phyloP scores from a whole-genome alignment of 2,888 invertebrate genomes.

The Callimorpha dominula region DNA sequence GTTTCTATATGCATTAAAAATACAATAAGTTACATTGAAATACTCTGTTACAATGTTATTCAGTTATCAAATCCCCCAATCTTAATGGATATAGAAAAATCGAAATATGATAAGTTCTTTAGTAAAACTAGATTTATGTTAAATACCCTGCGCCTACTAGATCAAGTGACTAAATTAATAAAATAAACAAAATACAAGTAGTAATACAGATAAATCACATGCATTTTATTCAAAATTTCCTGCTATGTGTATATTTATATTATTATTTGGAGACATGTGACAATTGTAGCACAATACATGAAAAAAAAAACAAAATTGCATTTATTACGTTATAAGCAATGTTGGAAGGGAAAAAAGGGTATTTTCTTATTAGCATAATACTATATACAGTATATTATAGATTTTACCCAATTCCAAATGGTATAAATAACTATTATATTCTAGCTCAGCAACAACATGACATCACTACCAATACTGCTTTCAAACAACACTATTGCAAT shows the following conservation, averaged over 20 bases:
- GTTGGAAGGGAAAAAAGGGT: background rate
- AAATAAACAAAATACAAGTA: conserved; percentile 1
- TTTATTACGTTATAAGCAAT: no score
- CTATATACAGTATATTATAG: background rate
- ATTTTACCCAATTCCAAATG: background rate
- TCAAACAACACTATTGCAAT: conserved; percentile 7
- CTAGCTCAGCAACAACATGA: conserved; percentile 25
- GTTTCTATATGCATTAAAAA: no score
- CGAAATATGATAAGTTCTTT: background rate
- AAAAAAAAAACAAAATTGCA: background rate
- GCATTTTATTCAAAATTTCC: no score
- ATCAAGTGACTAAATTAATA: background rate
- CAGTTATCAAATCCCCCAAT: no score
- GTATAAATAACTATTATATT: background rate
- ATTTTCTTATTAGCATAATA: background rate
- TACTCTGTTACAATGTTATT: no score
- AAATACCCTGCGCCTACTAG: background rate
- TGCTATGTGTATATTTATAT: no score
- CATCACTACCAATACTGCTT: conserved; percentile 23
- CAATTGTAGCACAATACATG: background rate
- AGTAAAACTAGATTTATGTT: background rate
- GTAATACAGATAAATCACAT: no score
- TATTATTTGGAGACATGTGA: no score
- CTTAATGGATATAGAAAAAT: no score
- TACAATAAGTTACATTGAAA: no score